phyloP scores from a whole-genome alignment of 1,140 invertebrate species.

The Aphelinus atriplicis region DNA sequence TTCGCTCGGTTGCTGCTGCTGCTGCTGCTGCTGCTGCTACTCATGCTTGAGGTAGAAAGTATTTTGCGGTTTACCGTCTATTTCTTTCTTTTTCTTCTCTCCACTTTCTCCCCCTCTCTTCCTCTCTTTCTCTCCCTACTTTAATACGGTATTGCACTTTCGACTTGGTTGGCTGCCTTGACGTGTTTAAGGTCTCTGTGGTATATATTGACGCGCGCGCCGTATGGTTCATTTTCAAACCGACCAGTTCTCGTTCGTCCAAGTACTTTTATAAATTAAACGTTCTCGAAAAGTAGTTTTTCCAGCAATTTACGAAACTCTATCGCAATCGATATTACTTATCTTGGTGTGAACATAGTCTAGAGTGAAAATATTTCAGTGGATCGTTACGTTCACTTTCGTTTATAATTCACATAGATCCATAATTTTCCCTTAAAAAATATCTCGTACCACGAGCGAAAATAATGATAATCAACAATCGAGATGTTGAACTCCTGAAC shows the following conservation, averaged over 20 bases:
- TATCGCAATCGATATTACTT: too few relatives aligned
- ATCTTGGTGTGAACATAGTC: too few relatives aligned
- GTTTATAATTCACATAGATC: too few relatives aligned
- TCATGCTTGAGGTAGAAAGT: constrained; percentile 19
- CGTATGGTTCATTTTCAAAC: neutral
- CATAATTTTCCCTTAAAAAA: too few relatives aligned
- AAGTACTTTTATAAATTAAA: constrained; percentile 1
- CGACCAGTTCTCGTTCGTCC: neutral
- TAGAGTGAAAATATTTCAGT: too few relatives aligned
- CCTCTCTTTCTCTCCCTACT: constrained; percentile 1
- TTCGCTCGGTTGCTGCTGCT: neutral
- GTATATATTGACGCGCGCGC: neutral
- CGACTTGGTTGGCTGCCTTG: neutral
- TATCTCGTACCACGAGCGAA: too few relatives aligned
- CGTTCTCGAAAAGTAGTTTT: neutral
- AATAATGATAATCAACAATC: too few relatives aligned
- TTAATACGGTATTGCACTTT: neutral
- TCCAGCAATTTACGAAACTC: neutral
- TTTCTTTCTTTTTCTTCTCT: too few relatives aligned
- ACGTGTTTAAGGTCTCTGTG: too few relatives aligned
- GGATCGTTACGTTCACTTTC: too few relatives aligned
- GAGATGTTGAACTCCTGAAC: too few relatives aligned
- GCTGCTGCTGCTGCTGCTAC: constrained; percentile 10
- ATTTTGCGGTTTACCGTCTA: constrained; percentile 28
- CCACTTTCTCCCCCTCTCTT: constrained; percentile 24